Conservation (phyloP, 2,113 vertebrate species). For the Apodemus sylvaticus region DNA sequence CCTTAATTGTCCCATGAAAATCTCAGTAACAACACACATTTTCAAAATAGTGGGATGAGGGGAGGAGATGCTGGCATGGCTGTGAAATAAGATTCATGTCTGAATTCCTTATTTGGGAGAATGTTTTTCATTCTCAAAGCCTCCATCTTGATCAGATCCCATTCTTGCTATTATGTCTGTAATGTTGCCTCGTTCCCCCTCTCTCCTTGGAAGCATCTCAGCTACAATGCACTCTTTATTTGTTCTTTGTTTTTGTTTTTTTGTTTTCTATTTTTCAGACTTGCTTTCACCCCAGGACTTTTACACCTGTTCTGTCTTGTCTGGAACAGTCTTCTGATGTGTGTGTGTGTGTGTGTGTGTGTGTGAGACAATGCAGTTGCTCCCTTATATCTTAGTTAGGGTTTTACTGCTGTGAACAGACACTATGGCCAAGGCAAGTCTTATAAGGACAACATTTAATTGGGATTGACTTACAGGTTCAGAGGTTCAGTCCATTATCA, state of each 20-base stretch:
- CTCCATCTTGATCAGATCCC: background rate
- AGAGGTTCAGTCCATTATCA: too few relatives aligned
- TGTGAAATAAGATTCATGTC: background rate
- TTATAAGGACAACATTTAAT: too few relatives aligned
- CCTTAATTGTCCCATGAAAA: background rate
- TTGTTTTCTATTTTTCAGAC: background rate
- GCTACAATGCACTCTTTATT: background rate
- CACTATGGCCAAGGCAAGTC: too few relatives aligned
- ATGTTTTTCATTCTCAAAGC: background rate
- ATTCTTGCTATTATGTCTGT: background rate
- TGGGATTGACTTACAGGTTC: too few relatives aligned
- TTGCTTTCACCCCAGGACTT: background rate
- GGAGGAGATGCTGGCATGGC: background rate
- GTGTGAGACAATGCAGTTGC: background rate
- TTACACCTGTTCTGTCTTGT: background rate
- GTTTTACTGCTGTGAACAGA: too few relatives aligned
- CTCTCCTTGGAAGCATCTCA: background rate
- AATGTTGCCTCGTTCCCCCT: background rate
- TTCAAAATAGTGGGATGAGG: background rate
- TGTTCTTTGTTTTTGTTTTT: background rate
- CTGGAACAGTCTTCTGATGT: background rate
- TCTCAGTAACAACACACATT: background rate
- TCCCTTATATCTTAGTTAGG: background rate
- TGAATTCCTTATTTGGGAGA: background rate
- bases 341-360: too few relatives aligned